A percentile compares a stretch with the other conserved stretches of the same genome.
Evolutionary conservation across 2,113 vertebrate genomes (phyloP).

Genomic region (Suncus etruscus): DNA sequence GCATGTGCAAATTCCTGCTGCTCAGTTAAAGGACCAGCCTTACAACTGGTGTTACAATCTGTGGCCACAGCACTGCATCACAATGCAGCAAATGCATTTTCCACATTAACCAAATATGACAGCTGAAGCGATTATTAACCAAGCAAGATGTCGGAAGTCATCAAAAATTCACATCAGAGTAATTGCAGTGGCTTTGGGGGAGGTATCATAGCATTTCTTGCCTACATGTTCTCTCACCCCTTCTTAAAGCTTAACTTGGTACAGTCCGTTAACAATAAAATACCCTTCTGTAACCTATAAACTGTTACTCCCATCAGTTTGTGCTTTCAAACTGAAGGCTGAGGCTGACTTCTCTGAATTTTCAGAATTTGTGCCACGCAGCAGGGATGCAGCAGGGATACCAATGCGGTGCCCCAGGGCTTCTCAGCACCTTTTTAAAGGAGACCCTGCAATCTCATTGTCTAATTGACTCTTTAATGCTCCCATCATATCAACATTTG

Average conservation of each 20-base stretch:
- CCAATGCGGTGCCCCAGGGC: conserved; percentile 74
- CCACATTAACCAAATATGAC: conserved; percentile 98
- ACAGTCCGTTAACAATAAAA: conserved; percentile 98
- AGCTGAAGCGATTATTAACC: conserved; percentile 98
- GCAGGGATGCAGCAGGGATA: conserved; percentile 66
- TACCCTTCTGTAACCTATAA: conserved; percentile 95
- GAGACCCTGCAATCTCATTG: conserved; percentile 85
- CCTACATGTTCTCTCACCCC: conserved; percentile 85
- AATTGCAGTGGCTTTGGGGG: conserved; percentile 93
- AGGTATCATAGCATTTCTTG: conserved; percentile 87
- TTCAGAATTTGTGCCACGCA: conserved; percentile 83
- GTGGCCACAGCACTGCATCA: conserved; percentile 87
- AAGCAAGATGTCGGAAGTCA: conserved; percentile 99
- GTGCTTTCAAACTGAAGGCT: conserved; percentile 90
- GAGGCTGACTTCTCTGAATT: conserved; percentile 85
- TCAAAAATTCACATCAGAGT: conserved; percentile 98
- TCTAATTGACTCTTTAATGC: conserved; percentile 87
- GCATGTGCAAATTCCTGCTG: conserved; percentile 89
- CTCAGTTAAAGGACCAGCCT: conserved; percentile 89
- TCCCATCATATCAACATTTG: conserved; percentile 85
- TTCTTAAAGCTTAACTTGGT: conserved; percentile 92
- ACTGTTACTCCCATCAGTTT: conserved; percentile 94
- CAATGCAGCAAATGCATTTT: conserved; percentile 91
- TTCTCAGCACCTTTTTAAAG: conserved; percentile 75
- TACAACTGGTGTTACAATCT: conserved; percentile 88